Percentiles rank a stretch among this genome's conserved stretches.
These are phyloP conservation scores for Phoxinus dragarum DNA, from an alignment of 2,797 vertebrate genomes.

Conservation along the genomic window DNA sequence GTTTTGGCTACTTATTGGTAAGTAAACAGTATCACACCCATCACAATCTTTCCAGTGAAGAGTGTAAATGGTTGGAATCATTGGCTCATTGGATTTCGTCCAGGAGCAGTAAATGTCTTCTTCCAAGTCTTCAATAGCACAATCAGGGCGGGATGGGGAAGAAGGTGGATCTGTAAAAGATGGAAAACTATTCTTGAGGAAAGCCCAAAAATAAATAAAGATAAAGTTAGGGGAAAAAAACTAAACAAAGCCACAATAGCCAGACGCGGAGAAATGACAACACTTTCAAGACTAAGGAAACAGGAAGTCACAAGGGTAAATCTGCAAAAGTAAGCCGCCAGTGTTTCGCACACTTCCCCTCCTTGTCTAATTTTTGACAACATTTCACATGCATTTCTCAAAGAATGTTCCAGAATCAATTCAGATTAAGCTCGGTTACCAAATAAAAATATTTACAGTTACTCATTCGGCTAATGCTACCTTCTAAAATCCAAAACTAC, in stretches of 20 bases:
- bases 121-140: conserved; percentile 64
- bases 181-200: neutral
- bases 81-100: conserved; percentile 51
- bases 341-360: neutral
- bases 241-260: neutral
- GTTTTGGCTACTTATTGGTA: neutral
- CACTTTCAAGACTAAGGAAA: neutral
- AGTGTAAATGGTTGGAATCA: conserved; percentile 61
- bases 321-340: neutral
- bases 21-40: neutral
- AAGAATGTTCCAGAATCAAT: neutral
- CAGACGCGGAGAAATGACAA: neutral
- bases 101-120: conserved; percentile 72
- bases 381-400: neutral
- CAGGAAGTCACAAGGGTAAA: conserved; percentile 36
- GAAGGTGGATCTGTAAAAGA: conserved; percentile 59
- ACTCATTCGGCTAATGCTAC: neutral
- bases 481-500: neutral
- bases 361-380: neutral
- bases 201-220: neutral
- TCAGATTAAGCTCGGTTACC: neutral
- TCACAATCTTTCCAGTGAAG: conserved; percentile 68
- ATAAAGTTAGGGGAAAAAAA: neutral
- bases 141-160: conserved; percentile 58
- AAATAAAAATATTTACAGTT: neutral